These are phyloP conservation scores for Nicator chloris DNA, from an alignment of 2,113 vertebrate genomes.

Conservation along the genomic window DNA sequence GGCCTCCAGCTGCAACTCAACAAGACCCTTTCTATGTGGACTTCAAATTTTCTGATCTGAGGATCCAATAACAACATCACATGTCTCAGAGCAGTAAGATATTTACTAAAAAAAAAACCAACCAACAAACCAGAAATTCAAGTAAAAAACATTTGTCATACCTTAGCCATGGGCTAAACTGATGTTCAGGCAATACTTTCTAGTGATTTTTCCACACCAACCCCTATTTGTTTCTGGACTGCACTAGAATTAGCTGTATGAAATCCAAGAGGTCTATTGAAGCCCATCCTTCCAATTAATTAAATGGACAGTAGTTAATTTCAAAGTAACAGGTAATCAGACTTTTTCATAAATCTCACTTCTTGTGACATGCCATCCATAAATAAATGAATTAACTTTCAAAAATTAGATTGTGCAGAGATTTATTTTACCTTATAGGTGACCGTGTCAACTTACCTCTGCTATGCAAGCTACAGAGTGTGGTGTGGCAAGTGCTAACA, in stretches of 20 bases:
- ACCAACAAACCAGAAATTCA: not conserved
- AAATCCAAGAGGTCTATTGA: not conserved
- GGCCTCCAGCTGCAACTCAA: not conserved
- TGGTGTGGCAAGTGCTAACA: not conserved
- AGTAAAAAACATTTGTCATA: not conserved
- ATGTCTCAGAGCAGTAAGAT: not conserved
- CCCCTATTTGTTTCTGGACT: not conserved
- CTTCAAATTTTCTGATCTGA: not conserved
- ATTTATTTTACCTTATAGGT: not conserved
- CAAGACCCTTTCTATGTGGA: not conserved
- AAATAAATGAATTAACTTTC: not conserved
- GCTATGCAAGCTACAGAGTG: not conserved
- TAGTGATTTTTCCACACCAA: not conserved
- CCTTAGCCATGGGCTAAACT: not conserved
- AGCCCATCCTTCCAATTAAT: not conserved
- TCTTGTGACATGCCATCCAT: not conserved
- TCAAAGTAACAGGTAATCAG: not conserved
- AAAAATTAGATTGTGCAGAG: not conserved
- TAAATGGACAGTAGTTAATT: not conserved
- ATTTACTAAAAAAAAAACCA: not conserved
- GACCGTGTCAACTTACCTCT: accelerated
- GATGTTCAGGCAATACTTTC: not conserved
- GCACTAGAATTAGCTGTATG: not conserved
- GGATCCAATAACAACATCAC: not conserved
- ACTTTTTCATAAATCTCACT: not conserved